Conservation (phyloP, 2,797 vertebrate species). For the Australoheros facetus region DNA sequence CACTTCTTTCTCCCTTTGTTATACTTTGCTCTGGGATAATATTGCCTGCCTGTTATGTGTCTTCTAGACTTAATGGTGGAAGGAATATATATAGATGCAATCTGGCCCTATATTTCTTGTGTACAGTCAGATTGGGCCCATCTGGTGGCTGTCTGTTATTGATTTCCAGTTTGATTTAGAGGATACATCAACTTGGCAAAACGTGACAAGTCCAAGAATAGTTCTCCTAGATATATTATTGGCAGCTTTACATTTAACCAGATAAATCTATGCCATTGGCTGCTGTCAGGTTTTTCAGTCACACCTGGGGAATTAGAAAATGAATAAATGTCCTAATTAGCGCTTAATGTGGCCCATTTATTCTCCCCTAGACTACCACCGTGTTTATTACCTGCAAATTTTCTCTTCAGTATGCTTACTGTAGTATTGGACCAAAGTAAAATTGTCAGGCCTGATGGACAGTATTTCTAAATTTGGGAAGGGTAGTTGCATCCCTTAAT, state of each 20-base stretch:
- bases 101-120: background rate
- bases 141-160: conserved; percentile 9
- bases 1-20: background rate
- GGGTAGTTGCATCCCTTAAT: background rate
- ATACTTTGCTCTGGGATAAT: background rate
- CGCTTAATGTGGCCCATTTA: background rate
- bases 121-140: background rate
- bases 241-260: conserved; percentile 4
- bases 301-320: background rate
- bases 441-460: background rate
- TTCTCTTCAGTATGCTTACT: background rate
- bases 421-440: background rate
- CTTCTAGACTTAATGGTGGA: background rate
- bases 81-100: background rate
- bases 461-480: background rate
- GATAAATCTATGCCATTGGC: conserved; percentile 10
- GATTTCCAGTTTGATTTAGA: conserved; percentile 28
- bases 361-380: background rate
- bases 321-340: background rate
- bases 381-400: background rate
- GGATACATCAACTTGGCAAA: conserved; percentile 6
- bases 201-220: background rate
- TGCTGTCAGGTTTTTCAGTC: background rate
- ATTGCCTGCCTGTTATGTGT: background rate
- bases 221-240: conserved; percentile 1